A percentile compares a stretch with the other conserved stretches of the same genome.
Conservation (phyloP, 2,113 vertebrate genomes). For the Lates calcarifer region DNA sequence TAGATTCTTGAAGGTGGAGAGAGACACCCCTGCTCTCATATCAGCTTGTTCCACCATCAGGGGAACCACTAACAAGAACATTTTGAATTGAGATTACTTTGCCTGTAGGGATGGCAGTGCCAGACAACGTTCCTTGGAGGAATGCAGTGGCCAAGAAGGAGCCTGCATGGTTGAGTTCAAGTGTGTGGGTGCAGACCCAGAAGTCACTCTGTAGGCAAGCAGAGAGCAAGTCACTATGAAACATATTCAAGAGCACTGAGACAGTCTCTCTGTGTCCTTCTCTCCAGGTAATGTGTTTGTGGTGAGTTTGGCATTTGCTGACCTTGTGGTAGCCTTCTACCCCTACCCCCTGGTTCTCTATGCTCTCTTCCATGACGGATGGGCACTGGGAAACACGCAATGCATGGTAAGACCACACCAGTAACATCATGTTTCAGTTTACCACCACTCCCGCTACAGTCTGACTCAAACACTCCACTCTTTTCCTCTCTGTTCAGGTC, state of each 20-base stretch:
- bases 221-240: not conserved
- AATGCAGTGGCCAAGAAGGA: too few relatives aligned
- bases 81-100: too few relatives aligned
- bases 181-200: too few relatives aligned
- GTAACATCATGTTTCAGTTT: not conserved
- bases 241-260: slow-evolving; percentile 2
- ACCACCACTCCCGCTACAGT: not conserved
- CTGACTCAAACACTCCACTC: slow-evolving; percentile 2
- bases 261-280: slow-evolving; percentile 42
- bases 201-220: too few relatives aligned
- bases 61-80: too few relatives aligned
- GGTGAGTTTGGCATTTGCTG: slow-evolving; percentile 92
- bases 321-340: slow-evolving; percentile 93
- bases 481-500: slow-evolving; percentile 65
- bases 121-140: too few relatives aligned
- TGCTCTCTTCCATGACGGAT: slow-evolving; percentile 91
- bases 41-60: too few relatives aligned
- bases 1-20: too few relatives aligned
- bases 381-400: slow-evolving; percentile 89
- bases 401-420: slow-evolving; percentile 85
- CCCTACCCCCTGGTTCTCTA: slow-evolving; percentile 91
- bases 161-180: too few relatives aligned
- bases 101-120: too few relatives aligned
- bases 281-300: slow-evolving; percentile 92
- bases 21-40: too few relatives aligned